Evolutionary conservation across 1,140 invertebrate species (phyloP).

Genomic region (Trichonephila clavata): DNA sequence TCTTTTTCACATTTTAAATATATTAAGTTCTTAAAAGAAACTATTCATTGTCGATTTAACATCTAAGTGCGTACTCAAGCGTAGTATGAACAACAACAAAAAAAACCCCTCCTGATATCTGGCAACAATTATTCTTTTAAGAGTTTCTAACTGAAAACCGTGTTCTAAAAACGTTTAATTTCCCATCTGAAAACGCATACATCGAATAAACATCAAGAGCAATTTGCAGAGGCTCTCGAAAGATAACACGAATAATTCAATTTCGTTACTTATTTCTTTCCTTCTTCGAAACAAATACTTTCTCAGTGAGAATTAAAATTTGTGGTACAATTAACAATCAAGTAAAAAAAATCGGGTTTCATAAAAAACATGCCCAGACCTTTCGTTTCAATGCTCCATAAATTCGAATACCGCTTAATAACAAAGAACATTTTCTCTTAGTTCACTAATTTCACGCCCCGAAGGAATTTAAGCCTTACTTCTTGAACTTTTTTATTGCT

Average conservation of each 20-base stretch:
- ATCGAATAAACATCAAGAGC: neutral
- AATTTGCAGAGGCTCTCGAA: neutral
- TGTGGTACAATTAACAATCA: slow-evolving; percentile 21
- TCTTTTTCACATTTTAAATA: too few species aligned
- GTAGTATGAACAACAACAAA: neutral
- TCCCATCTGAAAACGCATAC: neutral
- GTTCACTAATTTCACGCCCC: slow-evolving; percentile 58
- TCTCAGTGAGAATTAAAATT: slow-evolving; percentile 16
- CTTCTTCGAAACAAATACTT: neutral
- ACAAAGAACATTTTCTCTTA: slow-evolving; percentile 52
- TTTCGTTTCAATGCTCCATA: slow-evolving; percentile 18
- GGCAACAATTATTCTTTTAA: neutral
- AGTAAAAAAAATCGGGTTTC: neutral
- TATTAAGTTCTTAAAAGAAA: too few species aligned
- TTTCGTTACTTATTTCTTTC: neutral
- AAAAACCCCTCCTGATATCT: neutral
- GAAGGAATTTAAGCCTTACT: slow-evolving; percentile 33
- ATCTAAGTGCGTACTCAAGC: too few species aligned
- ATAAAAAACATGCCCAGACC: neutral
- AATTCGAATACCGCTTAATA: slow-evolving; percentile 48
- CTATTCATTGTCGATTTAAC: too few species aligned
- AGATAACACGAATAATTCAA: slow-evolving; percentile 8
- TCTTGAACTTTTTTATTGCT: slow-evolving; percentile 43
- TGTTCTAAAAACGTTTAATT: neutral
- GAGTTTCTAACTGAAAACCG: neutral